Evolutionary conservation across 2,797 vertebrate genomes (phyloP).

Genomic region (Sebastes trivittatus): DNA sequence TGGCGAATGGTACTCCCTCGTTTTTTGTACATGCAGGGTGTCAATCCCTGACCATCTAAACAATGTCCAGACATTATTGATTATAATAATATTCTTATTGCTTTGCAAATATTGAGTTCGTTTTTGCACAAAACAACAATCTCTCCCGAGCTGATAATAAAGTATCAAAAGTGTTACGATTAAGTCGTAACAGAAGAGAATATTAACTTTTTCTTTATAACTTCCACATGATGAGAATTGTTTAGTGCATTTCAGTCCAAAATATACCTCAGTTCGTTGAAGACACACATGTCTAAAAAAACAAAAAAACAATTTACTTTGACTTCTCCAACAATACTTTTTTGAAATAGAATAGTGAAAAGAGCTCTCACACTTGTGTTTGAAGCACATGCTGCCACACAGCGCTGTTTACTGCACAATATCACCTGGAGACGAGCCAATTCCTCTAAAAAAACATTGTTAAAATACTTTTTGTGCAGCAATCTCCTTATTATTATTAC

Average conservation of each 20-base stretch:
- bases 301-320: conserved; percentile 77
- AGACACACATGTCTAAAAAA: conserved; percentile 79
- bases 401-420: conserved; percentile 87
- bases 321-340: conserved; percentile 85
- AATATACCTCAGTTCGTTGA: conserved; percentile 86
- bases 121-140: conserved; percentile 89
- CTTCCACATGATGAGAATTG: conserved; percentile 88
- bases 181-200: conserved; percentile 89
- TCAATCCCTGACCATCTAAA: conserved; percentile 92
- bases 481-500: conserved; percentile 81
- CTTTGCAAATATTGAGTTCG: conserved; percentile 93
- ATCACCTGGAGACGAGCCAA: conserved; percentile 86
- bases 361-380: conserved; percentile 88
- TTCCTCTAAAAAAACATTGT: conserved; percentile 81
- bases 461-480: conserved; percentile 89
- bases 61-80: conserved; percentile 93
- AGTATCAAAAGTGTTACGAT: conserved; percentile 87
- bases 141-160: conserved; percentile 90
- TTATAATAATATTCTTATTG: conserved; percentile 90
- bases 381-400: conserved; percentile 94
- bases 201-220: conserved; percentile 71
- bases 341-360: conserved; percentile 86
- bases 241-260: conserved; percentile 96
- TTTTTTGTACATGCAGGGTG: conserved; percentile 94
- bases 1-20: conserved; percentile 92